Evolutionary conservation across 2,113 vertebrate species (phyloP), one percentile per base, ranked within the genome.

Genomic region (Polypterus bichir): DNA sequence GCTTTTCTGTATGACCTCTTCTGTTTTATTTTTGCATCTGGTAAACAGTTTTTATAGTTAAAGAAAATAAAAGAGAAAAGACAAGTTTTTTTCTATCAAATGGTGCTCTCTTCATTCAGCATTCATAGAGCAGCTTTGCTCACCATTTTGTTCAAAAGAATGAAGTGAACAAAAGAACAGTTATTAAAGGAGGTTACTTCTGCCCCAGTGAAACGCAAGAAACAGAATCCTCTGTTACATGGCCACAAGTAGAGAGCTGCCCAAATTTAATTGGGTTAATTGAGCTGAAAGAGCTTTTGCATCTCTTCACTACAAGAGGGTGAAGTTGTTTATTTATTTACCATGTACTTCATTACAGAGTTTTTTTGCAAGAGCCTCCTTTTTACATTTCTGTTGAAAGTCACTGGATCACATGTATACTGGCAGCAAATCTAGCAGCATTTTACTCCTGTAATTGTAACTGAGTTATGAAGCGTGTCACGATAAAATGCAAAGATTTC

Each of bases 21-120:
- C 59, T 67, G 62, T 71, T 79, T 67, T 67, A 49, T 74, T 71
- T 59, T 59, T 44, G 76, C 76, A 66, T 64, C 77, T 68, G 82
- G 78, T 76, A 10, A 54, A 4, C 11, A 68, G 72, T 62, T 71
- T 9, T 11, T 71, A 70, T 63, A 54, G 27, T 27, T 27, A 27
- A 27, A 27, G 27, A 27, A 27, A 27, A 27, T 27, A 27, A 27
- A 27, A 27, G 27, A 27, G 27, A 27, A 27, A 27, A 27, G 27
- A 27, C 27, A 2, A 27, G 27, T 1, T 27, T 27, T 27, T 27
- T 27, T 27, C 27, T 27, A 27, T 27, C 27, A 48, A 10, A 9
- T 59, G n/a, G 57, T 2, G 27, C 27, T 27, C 27, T 55, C 54
- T 9, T 46, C 44, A 9, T 46, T 49, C 47, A 9, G 48, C 8